A percentile compares a stretch with the other conserved stretches of the same genome.
Conservation (phyloP, 2,888 invertebrate species). For the Lochmaea crataegi region DNA sequence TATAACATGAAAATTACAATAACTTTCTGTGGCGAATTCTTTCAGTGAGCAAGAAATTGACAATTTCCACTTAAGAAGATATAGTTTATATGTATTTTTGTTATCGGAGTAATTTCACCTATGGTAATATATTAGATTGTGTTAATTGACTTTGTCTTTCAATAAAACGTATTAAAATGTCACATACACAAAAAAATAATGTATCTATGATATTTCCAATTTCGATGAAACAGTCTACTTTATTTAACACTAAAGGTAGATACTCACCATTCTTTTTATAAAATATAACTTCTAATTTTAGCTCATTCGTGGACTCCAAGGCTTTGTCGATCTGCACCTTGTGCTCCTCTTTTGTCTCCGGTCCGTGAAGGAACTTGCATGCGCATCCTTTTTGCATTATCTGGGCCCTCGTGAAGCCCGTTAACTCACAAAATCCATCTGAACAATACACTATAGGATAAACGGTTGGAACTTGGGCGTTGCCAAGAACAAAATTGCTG, state of each 20-base stretch:
- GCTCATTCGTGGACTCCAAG: conserved; percentile 89
- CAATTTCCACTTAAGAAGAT: too few species aligned
- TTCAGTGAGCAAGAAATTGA: too few species aligned
- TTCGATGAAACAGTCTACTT: not conserved
- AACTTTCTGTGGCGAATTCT: too few species aligned
- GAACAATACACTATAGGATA: conserved; percentile 97
- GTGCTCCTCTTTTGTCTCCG: conserved; percentile 90
- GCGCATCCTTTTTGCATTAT: conserved; percentile 98
- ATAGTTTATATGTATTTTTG: too few species aligned
- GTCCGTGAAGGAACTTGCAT: conserved; percentile 93
- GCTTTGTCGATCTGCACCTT: conserved; percentile 90
- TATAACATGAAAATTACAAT: too few species aligned
- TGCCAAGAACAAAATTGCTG: conserved; percentile 96
- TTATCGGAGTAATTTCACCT: too few species aligned
- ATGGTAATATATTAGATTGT: too few species aligned
- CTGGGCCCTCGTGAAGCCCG: conserved; percentile 92
- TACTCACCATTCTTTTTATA: conserved; percentile 93
- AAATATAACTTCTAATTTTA: conserved; percentile 93
- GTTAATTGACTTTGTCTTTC: too few species aligned
- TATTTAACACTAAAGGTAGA: not conserved
- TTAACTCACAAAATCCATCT: conserved; percentile 96
- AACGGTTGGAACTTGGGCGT: conserved; percentile 88
- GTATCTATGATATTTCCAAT: too few species aligned
- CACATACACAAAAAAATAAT: too few species aligned
- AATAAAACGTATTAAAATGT: too few species aligned